phyloP scores from a whole-genome alignment of 2,888 invertebrate species.

The Scelioninae gen. 2 region DNA sequence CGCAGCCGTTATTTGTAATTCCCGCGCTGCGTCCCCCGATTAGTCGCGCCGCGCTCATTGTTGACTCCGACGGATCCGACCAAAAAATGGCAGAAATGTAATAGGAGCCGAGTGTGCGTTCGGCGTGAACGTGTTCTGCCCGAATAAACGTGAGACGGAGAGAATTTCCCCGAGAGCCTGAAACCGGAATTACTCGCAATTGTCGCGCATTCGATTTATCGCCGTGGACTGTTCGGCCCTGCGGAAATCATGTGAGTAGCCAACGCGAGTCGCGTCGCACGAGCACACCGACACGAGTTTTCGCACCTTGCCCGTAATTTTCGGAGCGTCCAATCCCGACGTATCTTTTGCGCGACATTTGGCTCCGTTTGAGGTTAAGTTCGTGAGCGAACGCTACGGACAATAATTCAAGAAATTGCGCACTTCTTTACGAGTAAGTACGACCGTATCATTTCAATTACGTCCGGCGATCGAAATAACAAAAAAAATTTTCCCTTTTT shows the following conservation, averaged over 20 bases:
- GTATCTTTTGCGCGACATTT: background rate
- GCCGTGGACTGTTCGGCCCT: slow-evolving; percentile 4
- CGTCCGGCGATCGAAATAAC: no score
- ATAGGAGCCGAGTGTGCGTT: slow-evolving; percentile 32
- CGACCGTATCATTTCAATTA: no score
- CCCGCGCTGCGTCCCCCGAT: slow-evolving; percentile 34
- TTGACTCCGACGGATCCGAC: slow-evolving; percentile 36
- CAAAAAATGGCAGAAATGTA: slow-evolving; percentile 42
- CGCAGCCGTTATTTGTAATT: slow-evolving; percentile 29
- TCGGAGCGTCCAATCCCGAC: slow-evolving; percentile 5
- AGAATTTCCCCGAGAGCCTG: background rate
- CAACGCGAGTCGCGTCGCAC: background rate
- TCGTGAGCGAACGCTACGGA: background rate
- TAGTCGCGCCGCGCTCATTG: slow-evolving; percentile 29
- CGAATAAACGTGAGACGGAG: slow-evolving; percentile 7
- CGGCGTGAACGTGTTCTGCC: slow-evolving; percentile 29
- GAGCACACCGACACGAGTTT: slow-evolving; percentile 11
- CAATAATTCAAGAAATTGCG: no score
- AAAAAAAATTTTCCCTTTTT: no score
- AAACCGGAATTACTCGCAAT: background rate
- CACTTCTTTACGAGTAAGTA: no score
- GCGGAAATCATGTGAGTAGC: slow-evolving; percentile 24
- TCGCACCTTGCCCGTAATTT: background rate
- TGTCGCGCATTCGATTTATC: background rate
- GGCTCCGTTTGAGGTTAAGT: background rate